Conservation (phyloP, 2,113 vertebrate species). For the Zosterops hypoxanthus region DNA sequence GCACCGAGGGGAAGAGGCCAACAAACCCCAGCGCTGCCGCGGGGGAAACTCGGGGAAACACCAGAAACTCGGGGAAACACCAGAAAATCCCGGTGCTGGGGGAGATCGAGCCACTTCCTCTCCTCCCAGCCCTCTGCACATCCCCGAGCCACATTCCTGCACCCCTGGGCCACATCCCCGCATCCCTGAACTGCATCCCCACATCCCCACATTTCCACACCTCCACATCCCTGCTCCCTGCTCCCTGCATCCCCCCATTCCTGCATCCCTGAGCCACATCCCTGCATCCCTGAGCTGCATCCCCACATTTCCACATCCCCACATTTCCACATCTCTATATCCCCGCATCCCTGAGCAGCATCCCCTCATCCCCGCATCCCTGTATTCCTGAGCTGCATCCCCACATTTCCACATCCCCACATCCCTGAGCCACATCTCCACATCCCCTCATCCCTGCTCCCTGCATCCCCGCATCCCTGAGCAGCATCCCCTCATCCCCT, state of each 20-base stretch:
- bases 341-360: accelerated
- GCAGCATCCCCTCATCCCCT: too few relatives aligned
- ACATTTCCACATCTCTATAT: too few relatives aligned
- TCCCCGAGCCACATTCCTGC: accelerated
- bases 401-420: neutral
- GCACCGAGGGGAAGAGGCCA: too few relatives aligned
- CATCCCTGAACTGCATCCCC: accelerated
- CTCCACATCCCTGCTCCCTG: accelerated
- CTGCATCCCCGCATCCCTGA: too few relatives aligned
- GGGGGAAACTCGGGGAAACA: accelerated
- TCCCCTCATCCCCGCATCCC: neutral
- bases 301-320: too few relatives aligned
- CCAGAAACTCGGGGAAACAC: neutral
- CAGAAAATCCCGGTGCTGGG: accelerated
- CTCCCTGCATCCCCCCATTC: too few relatives aligned
- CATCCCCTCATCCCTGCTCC: too few relatives aligned
- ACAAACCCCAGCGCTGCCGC: accelerated
- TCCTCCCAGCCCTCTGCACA: neutral
- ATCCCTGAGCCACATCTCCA: too few relatives aligned
- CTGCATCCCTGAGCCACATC: too few relatives aligned
- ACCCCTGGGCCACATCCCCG: accelerated
- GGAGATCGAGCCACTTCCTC: accelerated
- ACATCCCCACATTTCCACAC: accelerated
- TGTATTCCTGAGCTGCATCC: accelerated
- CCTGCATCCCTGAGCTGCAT: too few relatives aligned